Evolutionary conservation across 2,888 invertebrate genomes (phyloP), one percentile per base, ranked within the genome.

Genomic region (Hofmannophila pseudospretella): DNA sequence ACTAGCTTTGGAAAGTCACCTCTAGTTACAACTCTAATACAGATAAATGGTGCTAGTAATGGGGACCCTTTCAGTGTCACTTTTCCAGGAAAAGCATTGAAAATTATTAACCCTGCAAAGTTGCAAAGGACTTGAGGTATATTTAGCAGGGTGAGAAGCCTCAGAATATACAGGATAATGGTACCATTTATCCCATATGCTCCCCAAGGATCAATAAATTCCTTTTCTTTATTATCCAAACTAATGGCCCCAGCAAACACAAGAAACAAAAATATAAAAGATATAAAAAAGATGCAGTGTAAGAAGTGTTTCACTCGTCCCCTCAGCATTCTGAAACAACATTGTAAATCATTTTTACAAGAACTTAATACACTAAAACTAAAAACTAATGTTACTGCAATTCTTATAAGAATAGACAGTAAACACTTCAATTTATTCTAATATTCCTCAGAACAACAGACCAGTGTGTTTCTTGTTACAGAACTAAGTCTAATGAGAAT

Each of bases 1-100:
- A 98, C 97, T 47, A 98, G 85, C 54, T 96, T 93, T 3, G 97
- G 95, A 71, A 94, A 98, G 76, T 97, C 96, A 23, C 98, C 98
- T 41, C 97, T 90, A 0, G 98, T 98, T 4, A 98, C 98, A 14
- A 97, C 93, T 49, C 98, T 90, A 53, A 98, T 94, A 72, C 97
- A 98, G 41, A 98, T 94, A 71, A 97, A 97, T 2, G 98, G 98
- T 32, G 97, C 96, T 47, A 97, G 76, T 22, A 97, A 80, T 2
- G 97, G 97, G 4, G 96, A 96, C 10, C 96, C 96, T 76, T 96
- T 96, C 22, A 96, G 82, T 48, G 91, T 89, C 2, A 96, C 94
- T 82, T 95, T 96, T 54, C 97, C 96, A 35, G 97, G 96, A 74
- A 98, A 98, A 47, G 97, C 96, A 87, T 98, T 98, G 77, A 96